phyloP scores from a whole-genome alignment of 1,140 invertebrate genomes.

The Lamellibrachia luymesi region DNA sequence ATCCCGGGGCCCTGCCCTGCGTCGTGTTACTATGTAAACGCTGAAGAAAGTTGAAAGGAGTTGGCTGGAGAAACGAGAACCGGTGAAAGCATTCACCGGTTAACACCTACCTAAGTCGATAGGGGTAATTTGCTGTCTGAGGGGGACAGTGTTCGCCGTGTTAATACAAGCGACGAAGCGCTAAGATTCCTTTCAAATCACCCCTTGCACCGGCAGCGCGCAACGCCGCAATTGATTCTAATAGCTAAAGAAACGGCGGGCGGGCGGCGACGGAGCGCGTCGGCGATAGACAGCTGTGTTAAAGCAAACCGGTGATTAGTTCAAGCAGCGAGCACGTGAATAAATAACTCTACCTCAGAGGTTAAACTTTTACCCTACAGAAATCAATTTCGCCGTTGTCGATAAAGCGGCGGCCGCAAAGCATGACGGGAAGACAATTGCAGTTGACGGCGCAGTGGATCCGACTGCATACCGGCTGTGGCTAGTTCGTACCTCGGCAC shows the following conservation, averaged over 20 bases:
- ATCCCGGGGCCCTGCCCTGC: neutral
- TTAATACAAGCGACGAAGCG: neutral
- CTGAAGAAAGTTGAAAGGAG: neutral
- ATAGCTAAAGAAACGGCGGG: neutral
- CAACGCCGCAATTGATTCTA: neutral
- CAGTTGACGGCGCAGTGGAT: neutral
- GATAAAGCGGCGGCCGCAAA: neutral
- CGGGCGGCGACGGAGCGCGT: neutral
- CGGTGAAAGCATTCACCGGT: neutral
- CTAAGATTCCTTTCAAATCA: neutral
- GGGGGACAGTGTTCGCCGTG: neutral
- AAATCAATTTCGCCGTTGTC: neutral
- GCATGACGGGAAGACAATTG: neutral
- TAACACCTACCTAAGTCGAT: slow-evolving; percentile 1
- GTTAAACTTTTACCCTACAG: neutral
- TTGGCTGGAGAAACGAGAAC: neutral
- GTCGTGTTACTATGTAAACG: neutral
- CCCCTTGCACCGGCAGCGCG: neutral
- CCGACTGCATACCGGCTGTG: too few relatives aligned
- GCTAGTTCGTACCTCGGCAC: neutral
- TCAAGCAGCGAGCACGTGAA: neutral
- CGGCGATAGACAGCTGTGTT: neutral
- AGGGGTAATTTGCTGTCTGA: slow-evolving; percentile 4
- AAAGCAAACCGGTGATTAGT: neutral
- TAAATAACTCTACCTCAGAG: neutral